Base-by-base conservation (phyloP, 1,140 invertebrate genomes). In the Aphidius gifuensis region DNA sequence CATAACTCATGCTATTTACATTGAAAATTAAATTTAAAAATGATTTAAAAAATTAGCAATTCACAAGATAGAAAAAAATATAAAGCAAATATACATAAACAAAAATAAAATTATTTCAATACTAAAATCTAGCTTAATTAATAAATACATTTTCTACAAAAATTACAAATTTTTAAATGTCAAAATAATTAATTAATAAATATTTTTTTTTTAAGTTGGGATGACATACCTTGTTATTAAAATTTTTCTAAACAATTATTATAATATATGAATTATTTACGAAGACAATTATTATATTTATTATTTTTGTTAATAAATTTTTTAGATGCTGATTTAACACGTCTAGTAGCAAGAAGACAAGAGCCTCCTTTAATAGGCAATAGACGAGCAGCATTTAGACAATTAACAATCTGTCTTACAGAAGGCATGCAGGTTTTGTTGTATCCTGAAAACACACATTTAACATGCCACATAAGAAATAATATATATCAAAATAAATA, bases 341-440 rank as follows among this genome's bases (percentile, higher is more conserved):
- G 66, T 71, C 74, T 78, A 79, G 76, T 74, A 71, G 77, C 72
- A 74, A 74, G 75, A 69, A 63, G 56, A 63, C 77, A 75, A 66
- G 76, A 71, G 65, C 76, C 75, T 69, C 76, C 72, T 78, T 73
- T 74, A 68, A 74, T 78, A 70, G 74, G 73, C 71, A 78, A 74
- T 67, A 64, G 73, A 75, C 68, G 76, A 78, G 71, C 76, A 74
- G 76, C 75, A 73, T 75, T 69, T 68, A 78, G 74, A 78, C 73
- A 75, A 74, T 78, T 74, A 79, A 80, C 76, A 76, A 81, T 76
- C 74, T 80, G 74, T 78, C 74, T 81, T 80, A 81, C 74, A 80
- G 79, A 75, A 81, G 78, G 77, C 79, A 81, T 81, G 79, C 79
- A 79, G 78, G 73, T 78, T 78, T 80, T 77, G 73, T 69, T 64